These are phyloP conservation scores for Sinella curviseta DNA, from an alignment of 1,140 invertebrate species.

Conservation along the genomic window DNA sequence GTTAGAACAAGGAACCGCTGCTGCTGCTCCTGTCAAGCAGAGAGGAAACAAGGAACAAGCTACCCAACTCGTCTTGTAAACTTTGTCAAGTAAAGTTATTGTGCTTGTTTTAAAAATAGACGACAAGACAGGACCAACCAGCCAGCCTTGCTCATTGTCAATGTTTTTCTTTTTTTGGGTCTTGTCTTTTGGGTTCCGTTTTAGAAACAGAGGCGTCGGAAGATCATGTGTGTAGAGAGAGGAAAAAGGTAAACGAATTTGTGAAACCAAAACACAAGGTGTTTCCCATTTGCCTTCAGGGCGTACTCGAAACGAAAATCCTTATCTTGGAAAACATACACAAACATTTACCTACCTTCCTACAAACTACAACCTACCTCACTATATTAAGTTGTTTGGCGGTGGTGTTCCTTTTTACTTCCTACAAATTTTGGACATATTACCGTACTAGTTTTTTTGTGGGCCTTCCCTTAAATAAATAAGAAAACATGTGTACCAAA, in stretches of 20 bases:
- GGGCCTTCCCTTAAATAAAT: too few relatives aligned
- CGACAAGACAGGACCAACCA: neutral
- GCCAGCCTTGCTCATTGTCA: neutral
- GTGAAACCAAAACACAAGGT: conserved; percentile 6
- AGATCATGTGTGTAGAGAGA: neutral
- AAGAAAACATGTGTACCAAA: too few relatives aligned
- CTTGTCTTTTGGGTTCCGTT: neutral
- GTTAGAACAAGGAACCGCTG: too few relatives aligned
- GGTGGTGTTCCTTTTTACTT: too few relatives aligned
- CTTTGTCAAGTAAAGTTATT: too few relatives aligned
- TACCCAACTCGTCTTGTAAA: neutral
- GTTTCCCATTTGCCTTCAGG: conserved; percentile 17
- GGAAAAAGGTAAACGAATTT: neutral
- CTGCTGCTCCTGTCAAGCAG: neutral
- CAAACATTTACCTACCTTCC: too few relatives aligned
- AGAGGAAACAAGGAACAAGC: neutral
- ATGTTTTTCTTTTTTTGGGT: neutral
- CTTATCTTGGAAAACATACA: neutral
- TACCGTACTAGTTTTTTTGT: too few relatives aligned
- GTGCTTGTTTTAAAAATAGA: neutral
- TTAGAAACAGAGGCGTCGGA: neutral
- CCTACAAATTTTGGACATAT: too few relatives aligned
- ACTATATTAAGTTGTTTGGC: too few relatives aligned
- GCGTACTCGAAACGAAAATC: neutral
- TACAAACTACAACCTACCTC: too few relatives aligned